Evolutionary conservation across 2,888 invertebrate species (phyloP).

Genomic region (Napeogenes inachia): DNA sequence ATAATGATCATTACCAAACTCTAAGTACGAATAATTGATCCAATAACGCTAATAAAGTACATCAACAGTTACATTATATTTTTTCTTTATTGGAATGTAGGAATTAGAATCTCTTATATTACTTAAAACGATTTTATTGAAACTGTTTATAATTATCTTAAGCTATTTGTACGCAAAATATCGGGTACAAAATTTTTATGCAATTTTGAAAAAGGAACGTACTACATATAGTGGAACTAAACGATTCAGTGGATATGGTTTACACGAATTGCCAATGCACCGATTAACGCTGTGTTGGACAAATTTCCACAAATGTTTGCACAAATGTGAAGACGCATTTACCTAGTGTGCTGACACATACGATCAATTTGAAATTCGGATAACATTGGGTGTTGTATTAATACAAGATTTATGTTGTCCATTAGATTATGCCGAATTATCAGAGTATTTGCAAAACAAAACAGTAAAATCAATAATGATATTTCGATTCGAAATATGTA

Average conservation of each 20-base stretch:
- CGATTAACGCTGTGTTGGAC: constrained; percentile 14
- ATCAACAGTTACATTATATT: constrained; percentile 39
- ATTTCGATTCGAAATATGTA: not conserved
- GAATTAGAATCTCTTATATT: constrained; percentile 32
- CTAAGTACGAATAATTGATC: constrained; percentile 73
- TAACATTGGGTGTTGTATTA: constrained; percentile 9
- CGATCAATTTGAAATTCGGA: constrained; percentile 14
- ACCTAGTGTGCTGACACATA: constrained; percentile 16
- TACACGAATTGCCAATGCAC: constrained; percentile 20
- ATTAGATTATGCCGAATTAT: not conserved
- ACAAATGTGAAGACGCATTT: constrained; percentile 20
- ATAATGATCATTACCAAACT: constrained; percentile 56
- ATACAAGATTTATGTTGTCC: not conserved
- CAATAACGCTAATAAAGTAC: constrained; percentile 47
- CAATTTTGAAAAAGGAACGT: not conserved
- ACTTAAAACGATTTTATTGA: constrained; percentile 21
- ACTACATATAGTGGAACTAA: too few species aligned
- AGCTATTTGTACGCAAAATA: constrained; percentile 34
- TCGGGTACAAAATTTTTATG: constrained; percentile 23
- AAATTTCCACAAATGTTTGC: constrained; percentile 17
- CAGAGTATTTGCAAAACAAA: not conserved
- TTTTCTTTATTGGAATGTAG: constrained; percentile 50
- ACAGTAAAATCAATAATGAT: not conserved
- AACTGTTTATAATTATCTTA: constrained; percentile 24
- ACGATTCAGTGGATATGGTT: not conserved